phyloP scores from a whole-genome alignment of 1,140 invertebrate genomes.

The Elysia chlorotica region DNA sequence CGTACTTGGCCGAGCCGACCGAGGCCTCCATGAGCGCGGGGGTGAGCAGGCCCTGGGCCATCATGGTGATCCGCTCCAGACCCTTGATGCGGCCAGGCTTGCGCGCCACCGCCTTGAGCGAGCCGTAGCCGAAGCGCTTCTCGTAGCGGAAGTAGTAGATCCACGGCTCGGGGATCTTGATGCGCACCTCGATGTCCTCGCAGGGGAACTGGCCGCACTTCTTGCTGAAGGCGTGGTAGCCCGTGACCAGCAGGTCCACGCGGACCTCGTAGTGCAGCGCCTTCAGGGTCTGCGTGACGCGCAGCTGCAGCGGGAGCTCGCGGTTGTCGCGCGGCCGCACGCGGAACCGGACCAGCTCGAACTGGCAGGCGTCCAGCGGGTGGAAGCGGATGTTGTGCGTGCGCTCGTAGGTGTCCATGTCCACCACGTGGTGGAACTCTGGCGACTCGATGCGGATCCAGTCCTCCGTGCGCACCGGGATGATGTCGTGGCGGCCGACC shows the following conservation, averaged over 20 bases:
- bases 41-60: slow-evolving; percentile 81
- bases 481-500: slow-evolving; percentile 97
- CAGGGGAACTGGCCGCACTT: slow-evolving; percentile 83
- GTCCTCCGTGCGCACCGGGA: slow-evolving; percentile 98
- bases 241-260: slow-evolving; percentile 93
- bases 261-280: slow-evolving; percentile 81
- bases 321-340: slow-evolving; percentile 94
- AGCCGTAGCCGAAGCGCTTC: slow-evolving; percentile 98
- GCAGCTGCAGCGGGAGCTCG: slow-evolving; percentile 94
- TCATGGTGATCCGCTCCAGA: slow-evolving; percentile 65
- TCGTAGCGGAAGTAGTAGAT: slow-evolving; percentile 97
- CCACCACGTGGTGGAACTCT: slow-evolving; percentile 94
- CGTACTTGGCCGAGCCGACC: slow-evolving; percentile 98
- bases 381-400: slow-evolving; percentile 94
- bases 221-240: slow-evolving; percentile 91
- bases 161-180: slow-evolving; percentile 99
- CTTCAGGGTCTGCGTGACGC: slow-evolving; percentile 62
- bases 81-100: slow-evolving; percentile 71
- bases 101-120: slow-evolving; percentile 93
- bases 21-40: slow-evolving; percentile 96
- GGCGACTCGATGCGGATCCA: slow-evolving; percentile 96
- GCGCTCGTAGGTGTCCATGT: slow-evolving; percentile 88
- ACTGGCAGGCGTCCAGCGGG: slow-evolving; percentile 96
- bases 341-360: slow-evolving; percentile 88
- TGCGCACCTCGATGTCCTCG: slow-evolving; percentile 90